Base-by-base conservation (phyloP, 30 jellyfish, hydroid and myxozoan species). In the Rhopilema esculentum region DNA sequence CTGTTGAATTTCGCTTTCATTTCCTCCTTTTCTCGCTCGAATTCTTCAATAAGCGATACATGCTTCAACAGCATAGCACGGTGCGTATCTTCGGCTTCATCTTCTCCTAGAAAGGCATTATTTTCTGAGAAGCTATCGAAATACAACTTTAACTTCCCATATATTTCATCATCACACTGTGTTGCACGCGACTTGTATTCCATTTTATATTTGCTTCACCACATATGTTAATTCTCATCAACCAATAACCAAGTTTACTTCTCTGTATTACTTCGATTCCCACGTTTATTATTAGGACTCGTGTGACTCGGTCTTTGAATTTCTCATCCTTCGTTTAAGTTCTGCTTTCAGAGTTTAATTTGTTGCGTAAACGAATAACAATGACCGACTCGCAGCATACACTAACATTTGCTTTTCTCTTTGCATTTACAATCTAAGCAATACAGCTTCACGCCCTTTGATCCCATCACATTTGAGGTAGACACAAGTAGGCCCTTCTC, bases 21-120 rank as follows among this genome's bases (percentile, higher is more conserved):
- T 66, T 88, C 97, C 51, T 52, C 79, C 63, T 93, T 93, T 78
- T 93, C 98, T 69, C 70, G 77, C 30, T 93, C 98, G 80, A 77
- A 84, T 50, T 80, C 88, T 80, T 92, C 98, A 32, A 92, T 80
- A 26, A 78, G 57, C 4, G 91, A 31, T 26, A 69, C 82, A 32
- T 93, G 97, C 49, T 88, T 86, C 49, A 92, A 66, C 21, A 86
- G 84, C 81, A 66, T 53, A 1, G 88, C 66, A 28, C 98, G 85
- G 33, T 85, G 68, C 48, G 84, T 48, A 7, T 86, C 67, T 0
- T 61, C 69, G 57, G 61, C 74, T 57, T 51, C 22, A 20, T 26
- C 64, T 29, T 24, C 83, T 0, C 40, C 51, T 48, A 8, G 65
- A 31, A 32, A 63, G 18, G 78, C 85, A 53, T 85, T 85, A 64